Evolutionary conservation across 2,888 invertebrate species (phyloP).

Genomic region (Lepas anatifera): DNA sequence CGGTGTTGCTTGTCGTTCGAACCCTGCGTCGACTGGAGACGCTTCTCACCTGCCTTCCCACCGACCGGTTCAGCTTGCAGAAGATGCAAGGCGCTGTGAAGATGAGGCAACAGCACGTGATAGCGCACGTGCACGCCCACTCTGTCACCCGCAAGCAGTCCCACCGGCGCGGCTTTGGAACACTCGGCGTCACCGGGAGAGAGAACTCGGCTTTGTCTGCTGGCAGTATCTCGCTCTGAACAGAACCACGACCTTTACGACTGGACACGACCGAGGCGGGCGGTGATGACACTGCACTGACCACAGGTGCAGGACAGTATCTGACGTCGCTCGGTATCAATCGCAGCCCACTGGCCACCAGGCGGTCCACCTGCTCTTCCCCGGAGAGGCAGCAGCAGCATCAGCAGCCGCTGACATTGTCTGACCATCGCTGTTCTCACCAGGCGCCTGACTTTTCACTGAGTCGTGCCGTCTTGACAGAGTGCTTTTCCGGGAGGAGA

Average conservation of each 20-base stretch:
- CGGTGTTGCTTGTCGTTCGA: too few species aligned
- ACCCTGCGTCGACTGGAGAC: neutral
- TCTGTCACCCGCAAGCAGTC: neutral
- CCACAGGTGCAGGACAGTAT: too few species aligned
- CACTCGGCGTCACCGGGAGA: too few species aligned
- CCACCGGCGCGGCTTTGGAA: neutral
- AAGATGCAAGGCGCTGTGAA: neutral
- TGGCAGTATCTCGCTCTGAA: neutral
- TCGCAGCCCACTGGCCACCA: neutral
- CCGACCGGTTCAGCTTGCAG: neutral
- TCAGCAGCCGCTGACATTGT: neutral
- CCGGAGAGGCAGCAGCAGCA: neutral
- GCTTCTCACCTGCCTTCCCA: neutral
- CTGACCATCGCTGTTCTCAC: too few species aligned
- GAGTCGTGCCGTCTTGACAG: too few species aligned
- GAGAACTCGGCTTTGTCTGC: too few species aligned
- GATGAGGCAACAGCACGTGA: neutral
- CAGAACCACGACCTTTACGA: too few species aligned
- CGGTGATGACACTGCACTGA: too few species aligned
- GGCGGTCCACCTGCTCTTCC: neutral
- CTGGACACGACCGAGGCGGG: too few species aligned
- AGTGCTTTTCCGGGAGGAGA: neutral
- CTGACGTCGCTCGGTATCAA: neutral
- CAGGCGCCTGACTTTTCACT: too few species aligned
- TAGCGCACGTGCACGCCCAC: neutral